Evolutionary conservation across 2,113 vertebrate species (phyloP).

Genomic region (Chloropsis cyanopogon): DNA sequence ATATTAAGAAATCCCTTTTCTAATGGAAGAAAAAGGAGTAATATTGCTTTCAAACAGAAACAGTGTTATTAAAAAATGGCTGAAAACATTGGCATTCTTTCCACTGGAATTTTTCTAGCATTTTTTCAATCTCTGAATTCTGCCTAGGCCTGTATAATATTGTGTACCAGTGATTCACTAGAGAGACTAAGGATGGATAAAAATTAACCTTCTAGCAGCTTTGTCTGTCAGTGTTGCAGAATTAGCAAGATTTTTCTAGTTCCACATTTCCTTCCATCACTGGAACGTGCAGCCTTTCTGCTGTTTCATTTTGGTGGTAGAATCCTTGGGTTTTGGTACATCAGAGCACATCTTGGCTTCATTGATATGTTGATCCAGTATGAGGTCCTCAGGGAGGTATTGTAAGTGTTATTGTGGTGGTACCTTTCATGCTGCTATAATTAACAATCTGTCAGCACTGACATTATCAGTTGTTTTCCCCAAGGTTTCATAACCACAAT

Average conservation of each 20-base stretch:
- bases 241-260: background rate
- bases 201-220: background rate
- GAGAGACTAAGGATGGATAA: background rate
- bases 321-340: background rate
- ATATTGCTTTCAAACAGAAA: background rate
- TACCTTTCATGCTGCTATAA: conserved; percentile 11
- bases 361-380: background rate
- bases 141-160: background rate
- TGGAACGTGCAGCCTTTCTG: background rate
- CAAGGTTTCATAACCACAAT: background rate
- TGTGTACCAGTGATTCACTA: background rate
- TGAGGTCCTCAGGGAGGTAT: background rate
- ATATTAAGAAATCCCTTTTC: background rate
- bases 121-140: background rate
- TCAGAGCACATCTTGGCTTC: background rate
- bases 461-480: conserved; percentile 23
- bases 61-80: background rate
- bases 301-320: background rate
- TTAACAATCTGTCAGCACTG: conserved; percentile 37
- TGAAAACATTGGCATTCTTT: background rate
- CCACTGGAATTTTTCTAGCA: background rate
- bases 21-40: background rate
- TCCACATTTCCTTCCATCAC: background rate
- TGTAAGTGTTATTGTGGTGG: background rate
- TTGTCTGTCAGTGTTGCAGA: background rate